These are phyloP conservation scores for Epistrophe grossulariae DNA, from an alignment of 2,888 invertebrate species.

Conservation along the genomic window DNA sequence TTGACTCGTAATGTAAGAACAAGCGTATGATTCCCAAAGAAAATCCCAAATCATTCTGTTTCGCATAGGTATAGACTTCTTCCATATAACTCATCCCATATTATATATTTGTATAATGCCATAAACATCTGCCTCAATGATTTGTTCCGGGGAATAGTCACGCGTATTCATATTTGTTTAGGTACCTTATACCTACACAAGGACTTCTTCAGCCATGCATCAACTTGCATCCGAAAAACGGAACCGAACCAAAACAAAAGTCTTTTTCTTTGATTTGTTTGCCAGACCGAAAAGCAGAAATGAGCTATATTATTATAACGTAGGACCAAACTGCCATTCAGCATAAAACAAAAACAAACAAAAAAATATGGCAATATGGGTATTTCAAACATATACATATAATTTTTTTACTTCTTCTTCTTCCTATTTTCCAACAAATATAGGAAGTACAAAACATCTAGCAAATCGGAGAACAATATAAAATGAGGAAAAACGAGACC, in stretches of 20 bases:
- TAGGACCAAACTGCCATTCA: slow-evolving; percentile 26
- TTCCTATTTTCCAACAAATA: slow-evolving; percentile 5
- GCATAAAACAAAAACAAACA: not conserved
- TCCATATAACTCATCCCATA: not conserved
- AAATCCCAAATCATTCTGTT: slow-evolving; percentile 1
- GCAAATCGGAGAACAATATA: slow-evolving; percentile 37
- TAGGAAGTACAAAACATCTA: slow-evolving; percentile 43
- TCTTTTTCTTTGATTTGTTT: slow-evolving; percentile 58
- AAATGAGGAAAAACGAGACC: not conserved
- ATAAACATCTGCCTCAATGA: slow-evolving; percentile 37
- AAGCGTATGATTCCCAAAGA: slow-evolving; percentile 11
- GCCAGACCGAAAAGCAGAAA: slow-evolving; percentile 53
- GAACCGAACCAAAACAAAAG: slow-evolving; percentile 27
- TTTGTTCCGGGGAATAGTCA: slow-evolving; percentile 45
- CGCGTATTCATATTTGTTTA: slow-evolving; percentile 31
- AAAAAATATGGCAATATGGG: not conserved
- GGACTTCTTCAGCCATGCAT: slow-evolving; percentile 29
- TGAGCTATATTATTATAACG: slow-evolving; percentile 1
- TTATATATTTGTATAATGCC: not conserved
- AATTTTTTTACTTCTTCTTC: not conserved
- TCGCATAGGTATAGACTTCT: not conserved
- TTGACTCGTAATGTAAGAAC: not conserved
- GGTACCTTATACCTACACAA: not conserved
- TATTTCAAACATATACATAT: not conserved
- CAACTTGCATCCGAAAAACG: slow-evolving; percentile 41